phyloP scores from a whole-genome alignment of 2,888 invertebrate species.

The Melangyna quadrimaculata region DNA sequence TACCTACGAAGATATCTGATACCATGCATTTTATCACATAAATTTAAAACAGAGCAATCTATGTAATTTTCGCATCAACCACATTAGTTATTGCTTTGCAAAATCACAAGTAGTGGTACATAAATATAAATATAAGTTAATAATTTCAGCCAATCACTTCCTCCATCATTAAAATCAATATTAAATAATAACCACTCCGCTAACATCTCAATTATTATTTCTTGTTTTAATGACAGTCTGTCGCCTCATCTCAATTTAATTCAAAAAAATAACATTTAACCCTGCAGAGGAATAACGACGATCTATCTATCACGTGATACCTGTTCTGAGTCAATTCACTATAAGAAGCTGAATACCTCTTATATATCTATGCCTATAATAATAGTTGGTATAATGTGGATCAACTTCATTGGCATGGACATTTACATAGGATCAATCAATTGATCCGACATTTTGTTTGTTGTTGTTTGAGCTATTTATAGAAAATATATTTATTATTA shows the following conservation, averaged over 20 bases:
- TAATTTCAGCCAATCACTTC: conserved; percentile 48
- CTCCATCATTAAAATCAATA: conserved; percentile 69
- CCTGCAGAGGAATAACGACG: conserved; percentile 2
- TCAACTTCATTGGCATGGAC: conserved; percentile 34
- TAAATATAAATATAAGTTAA: conserved; percentile 28
- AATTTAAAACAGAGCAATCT: conserved; percentile 18
- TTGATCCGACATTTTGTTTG: conserved; percentile 15
- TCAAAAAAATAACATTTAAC: conserved; percentile 13
- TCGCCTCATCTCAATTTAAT: conserved; percentile 44
- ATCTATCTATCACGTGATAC: conserved; percentile 1
- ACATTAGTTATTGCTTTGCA: conserved; percentile 29
- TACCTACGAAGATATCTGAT: too few relatives aligned
- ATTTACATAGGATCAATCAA: conserved; percentile 52
- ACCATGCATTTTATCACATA: conserved; percentile 21
- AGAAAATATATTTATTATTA: conserved; percentile 36
- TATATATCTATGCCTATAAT: too few relatives aligned
- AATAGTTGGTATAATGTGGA: conserved; percentile 35
- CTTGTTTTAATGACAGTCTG: conserved; percentile 38
- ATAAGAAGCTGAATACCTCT: too few relatives aligned
- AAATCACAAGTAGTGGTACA: neutral
- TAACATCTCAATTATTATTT: conserved; percentile 64
- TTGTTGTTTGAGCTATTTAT: conserved; percentile 54
- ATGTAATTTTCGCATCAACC: conserved; percentile 64
- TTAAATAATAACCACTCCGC: conserved; percentile 66
- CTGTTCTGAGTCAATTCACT: conserved; percentile 23